Conservation (phyloP, 2,797 vertebrate genomes). For the Brotogeris chrysoptera region DNA sequence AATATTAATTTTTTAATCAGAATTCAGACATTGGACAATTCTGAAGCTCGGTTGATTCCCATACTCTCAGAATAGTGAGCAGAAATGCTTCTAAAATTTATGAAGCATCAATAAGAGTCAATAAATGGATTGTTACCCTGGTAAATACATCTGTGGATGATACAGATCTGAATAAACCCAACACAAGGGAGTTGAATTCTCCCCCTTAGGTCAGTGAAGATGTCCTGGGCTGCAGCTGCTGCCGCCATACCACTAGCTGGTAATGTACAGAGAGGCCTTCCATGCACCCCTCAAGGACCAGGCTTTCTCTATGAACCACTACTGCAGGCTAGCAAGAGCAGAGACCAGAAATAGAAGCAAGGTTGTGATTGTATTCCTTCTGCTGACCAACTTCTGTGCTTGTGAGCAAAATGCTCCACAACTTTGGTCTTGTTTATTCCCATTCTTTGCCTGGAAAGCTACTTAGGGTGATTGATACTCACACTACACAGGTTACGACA, state of each 20-base stretch:
- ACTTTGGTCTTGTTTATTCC: not conserved
- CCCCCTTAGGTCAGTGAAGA: not conserved
- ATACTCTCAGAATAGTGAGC: not conserved
- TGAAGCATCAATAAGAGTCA: not conserved
- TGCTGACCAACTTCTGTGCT: not conserved
- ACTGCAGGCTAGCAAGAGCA: not conserved
- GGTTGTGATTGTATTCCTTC: accelerated
- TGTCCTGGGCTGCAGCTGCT: not conserved
- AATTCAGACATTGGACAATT: not conserved
- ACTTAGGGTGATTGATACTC: not conserved
- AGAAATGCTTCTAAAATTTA: not conserved
- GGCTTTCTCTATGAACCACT: not conserved
- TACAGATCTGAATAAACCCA: not conserved
- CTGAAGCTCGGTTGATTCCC: not conserved
- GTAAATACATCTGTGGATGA: not conserved
- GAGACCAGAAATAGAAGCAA: not conserved
- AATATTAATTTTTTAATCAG: not conserved
- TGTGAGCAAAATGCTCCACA: not conserved
- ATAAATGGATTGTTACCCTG: not conserved
- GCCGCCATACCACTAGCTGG: not conserved
- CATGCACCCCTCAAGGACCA: not conserved
- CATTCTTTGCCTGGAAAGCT: not conserved
- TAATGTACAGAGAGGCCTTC: not conserved
- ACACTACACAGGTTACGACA: not conserved
- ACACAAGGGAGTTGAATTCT: not conserved